Evolutionary conservation across 2,888 invertebrate genomes (phyloP), one percentile per base, ranked within the genome.

Genomic region (Drosophila phalerata): DNA sequence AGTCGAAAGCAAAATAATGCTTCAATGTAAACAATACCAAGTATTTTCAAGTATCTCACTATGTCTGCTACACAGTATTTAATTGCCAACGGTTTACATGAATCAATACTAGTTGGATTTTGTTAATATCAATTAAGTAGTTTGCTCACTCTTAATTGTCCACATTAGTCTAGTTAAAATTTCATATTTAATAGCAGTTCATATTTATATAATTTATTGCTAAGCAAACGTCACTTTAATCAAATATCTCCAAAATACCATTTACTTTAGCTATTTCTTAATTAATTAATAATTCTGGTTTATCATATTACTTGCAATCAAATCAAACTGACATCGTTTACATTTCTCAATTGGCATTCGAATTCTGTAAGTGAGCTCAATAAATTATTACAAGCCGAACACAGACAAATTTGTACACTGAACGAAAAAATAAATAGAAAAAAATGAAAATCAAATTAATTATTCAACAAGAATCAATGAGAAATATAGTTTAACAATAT

Each of bases 1-100:
- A 6, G n/a, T 5, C 6, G 13, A 32, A 15, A 25, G 9, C 11
- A 22, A 30, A 11, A 60, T 30, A 60, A 45, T 53, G 43, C 8
- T 5, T 34, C 34, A 66, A 43, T 42, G 15, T 32, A 47, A 57
- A 65, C 55, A 72, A 58, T 51, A 17, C 11, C 8, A 30, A 8
- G 25, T 25, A 4, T 4, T 25, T 22, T 22, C 22, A 22, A 28
- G 6, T 28, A 28, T 28, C 5, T 28, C 28, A 1, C 28, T 28
- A 28, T 6, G 28, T 0, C 28, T 28, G 11, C 43, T 57, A 28
- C 5, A 28, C 28, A 6, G 5, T 6, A 28, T 8, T 28, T 28
- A 8, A 28, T 22, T 47, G 57, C 22, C 6, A 30, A 30, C 28
- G 30, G 5, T 6, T 19, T 19, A 11, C 19, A 42, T 19, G 5